Conservation (phyloP, 2,797 vertebrate species). For the Enteromius thamalakanensis region DNA sequence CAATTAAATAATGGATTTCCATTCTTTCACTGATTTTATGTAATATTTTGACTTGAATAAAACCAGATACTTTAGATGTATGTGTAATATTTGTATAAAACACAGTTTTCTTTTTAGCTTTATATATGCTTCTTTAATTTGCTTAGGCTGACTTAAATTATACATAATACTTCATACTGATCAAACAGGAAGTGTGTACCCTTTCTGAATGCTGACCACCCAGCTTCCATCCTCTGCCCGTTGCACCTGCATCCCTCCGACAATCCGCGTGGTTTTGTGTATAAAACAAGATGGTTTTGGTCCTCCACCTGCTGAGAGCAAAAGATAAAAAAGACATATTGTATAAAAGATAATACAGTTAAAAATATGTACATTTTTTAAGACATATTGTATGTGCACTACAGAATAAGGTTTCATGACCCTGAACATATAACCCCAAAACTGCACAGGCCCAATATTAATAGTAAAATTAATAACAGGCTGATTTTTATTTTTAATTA, state of each 20-base stretch:
- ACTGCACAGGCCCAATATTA: neutral
- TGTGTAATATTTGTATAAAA: neutral
- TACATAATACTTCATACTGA: neutral
- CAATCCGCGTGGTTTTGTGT: slow-evolving; percentile 85
- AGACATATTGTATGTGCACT: neutral
- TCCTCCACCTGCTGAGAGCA: slow-evolving; percentile 17
- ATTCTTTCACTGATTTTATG: neutral
- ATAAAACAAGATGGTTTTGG: slow-evolving; percentile 77
- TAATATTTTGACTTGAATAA: neutral
- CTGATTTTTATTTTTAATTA: too few relatives aligned
- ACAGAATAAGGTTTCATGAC: neutral
- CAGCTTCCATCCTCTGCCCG: slow-evolving; percentile 88
- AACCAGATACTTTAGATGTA: neutral
- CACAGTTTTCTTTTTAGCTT: neutral
- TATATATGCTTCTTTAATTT: neutral
- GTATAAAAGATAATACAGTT: neutral
- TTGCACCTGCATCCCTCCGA: slow-evolving; percentile 87
- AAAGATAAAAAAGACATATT: slow-evolving; percentile 38
- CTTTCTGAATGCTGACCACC: slow-evolving; percentile 92
- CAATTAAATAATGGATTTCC: neutral
- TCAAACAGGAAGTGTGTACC: slow-evolving; percentile 65
- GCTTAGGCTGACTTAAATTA: neutral
- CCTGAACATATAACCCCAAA: neutral
- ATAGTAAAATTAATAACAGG: neutral
- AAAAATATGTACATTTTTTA: neutral